Base-by-base conservation (phyloP, 2,113 vertebrate genomes). In the Gnathonemus echidnorhynchus region DNA sequence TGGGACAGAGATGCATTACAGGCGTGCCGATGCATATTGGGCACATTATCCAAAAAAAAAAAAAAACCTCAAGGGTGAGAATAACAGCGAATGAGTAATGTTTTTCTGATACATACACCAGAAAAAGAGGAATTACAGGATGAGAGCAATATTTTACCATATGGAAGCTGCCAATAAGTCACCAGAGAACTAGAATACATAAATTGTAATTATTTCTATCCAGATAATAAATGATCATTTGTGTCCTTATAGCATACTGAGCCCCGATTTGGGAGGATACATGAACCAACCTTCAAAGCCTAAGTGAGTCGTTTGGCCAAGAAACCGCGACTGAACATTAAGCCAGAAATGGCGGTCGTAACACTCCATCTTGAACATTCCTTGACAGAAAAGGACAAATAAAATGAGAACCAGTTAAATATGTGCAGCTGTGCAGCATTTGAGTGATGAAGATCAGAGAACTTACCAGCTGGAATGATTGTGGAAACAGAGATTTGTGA, bases 281-380 rank as follows among this genome's bases (percentile, higher is more conserved):
- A 42, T 5, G 1, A 42, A 80, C 31, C n/a, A 24, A 93, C 93
- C 93, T 91, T 90, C 50, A 88, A 92, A 90, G 66, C 92, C 80
- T 89, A 93, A 89, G 21, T 89, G 86, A 87, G 89, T 92, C 15
- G 80, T 90, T 35, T 42, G 39, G 3, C 92, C 91, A 66, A 92
- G 89, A 35, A 91, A 84, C 42, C 62, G 52, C 21, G 91, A 91
- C 49, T 56, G 91, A 8, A 92, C 87, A 24, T 66, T 49, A 90
- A 93, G 50, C 90, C 58, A 91, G 88, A 93, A 92, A 85, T 93
- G 90, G 31, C 90, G 92, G 58, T 92, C 92, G 15, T 91, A 85
- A n/a, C 92, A 93, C 56, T 92, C 90, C 9, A 90, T 89, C 88
- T 56, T 91, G 56, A 92, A 92, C 89, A 92, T 91, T 17, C 91